Evolutionary conservation across 2,888 invertebrate species (phyloP).

Genomic region (Cacoxenus indagator): DNA sequence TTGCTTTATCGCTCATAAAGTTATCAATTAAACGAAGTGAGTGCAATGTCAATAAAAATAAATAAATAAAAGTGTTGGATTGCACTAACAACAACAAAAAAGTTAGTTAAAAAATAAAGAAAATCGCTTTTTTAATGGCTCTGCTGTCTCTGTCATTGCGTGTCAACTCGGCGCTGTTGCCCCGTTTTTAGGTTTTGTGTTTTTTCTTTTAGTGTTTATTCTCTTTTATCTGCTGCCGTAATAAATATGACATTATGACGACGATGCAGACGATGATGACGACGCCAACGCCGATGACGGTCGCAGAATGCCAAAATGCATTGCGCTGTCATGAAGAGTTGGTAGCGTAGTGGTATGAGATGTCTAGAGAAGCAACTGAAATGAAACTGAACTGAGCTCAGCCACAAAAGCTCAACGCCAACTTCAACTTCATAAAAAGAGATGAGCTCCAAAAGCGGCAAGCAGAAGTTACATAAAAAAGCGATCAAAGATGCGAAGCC

Average conservation of each 20-base stretch:
- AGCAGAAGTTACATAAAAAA: conserved; percentile 14
- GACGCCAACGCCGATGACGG: not conserved
- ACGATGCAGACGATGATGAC: not conserved
- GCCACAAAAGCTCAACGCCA: not conserved
- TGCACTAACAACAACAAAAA: not conserved
- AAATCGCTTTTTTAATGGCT: not conserved
- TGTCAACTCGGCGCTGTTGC: not conserved
- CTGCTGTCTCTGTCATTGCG: conserved; percentile 10
- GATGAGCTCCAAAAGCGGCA: conserved; percentile 1
- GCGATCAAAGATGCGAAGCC: conserved; percentile 11
- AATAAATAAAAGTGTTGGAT: not conserved
- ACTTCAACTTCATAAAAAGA: not conserved
- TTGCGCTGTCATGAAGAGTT: not conserved
- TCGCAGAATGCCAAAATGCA: conserved; percentile 12
- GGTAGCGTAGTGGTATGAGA: not conserved
- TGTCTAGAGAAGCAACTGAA: conserved; percentile 5
- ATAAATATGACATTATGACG: conserved; percentile 22
- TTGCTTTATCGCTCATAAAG: conserved; percentile 17
- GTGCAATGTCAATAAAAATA: conserved; percentile 17
- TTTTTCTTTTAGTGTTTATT: not conserved
- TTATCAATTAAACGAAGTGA: conserved; percentile 19
- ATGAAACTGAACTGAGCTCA: not conserved
- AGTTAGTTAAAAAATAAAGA: not conserved
- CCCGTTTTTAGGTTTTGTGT: not conserved
- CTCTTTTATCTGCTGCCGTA: not conserved